Percentiles rank a stretch among this genome's conserved stretches.
phyloP scores from a whole-genome alignment of 2,797 vertebrate species.

The Parotocinclus haroldoi region DNA sequence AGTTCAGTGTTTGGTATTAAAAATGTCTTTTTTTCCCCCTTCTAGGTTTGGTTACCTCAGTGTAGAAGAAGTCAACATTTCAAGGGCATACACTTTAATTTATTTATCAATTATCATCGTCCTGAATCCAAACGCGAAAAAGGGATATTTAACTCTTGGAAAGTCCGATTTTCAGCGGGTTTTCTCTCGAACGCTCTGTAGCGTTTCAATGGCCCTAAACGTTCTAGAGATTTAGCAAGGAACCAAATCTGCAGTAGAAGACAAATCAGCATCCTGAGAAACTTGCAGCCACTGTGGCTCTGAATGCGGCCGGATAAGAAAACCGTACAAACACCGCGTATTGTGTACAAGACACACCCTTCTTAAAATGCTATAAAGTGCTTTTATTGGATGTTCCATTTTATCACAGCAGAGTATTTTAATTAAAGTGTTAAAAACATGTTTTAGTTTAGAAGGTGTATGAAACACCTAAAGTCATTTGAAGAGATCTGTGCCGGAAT shows the following conservation, averaged over 20 bases:
- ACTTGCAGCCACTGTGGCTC: too few relatives aligned
- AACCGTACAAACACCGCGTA: constrained; percentile 30
- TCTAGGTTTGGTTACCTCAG: constrained; percentile 21
- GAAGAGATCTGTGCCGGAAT: constrained; percentile 57
- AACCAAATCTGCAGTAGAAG: not conserved
- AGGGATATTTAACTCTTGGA: constrained; percentile 44
- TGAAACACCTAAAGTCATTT: constrained; percentile 58
- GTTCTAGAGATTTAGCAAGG: not conserved
- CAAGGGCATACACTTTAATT: constrained; percentile 7
- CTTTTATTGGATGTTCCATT: constrained; percentile 65
- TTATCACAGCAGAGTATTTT: constrained; percentile 75
- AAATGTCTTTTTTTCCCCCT: not conserved
- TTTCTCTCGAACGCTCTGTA: constrained; percentile 33
- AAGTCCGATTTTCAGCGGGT: constrained; percentile 53
- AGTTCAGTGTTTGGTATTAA: not conserved
- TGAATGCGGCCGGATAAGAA: not conserved
- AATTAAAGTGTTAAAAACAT: constrained; percentile 61
- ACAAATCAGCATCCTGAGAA: too few relatives aligned
- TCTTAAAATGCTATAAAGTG: constrained; percentile 30
- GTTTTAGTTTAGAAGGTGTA: constrained; percentile 63
- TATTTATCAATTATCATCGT: constrained; percentile 7
- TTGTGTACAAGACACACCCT: constrained; percentile 48
- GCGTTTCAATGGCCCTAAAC: constrained; percentile 7
- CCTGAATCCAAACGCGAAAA: constrained; percentile 21
- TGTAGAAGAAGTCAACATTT: constrained; percentile 26